Conservation (phyloP, 2,113 vertebrate species). For the Esox niger region DNA sequence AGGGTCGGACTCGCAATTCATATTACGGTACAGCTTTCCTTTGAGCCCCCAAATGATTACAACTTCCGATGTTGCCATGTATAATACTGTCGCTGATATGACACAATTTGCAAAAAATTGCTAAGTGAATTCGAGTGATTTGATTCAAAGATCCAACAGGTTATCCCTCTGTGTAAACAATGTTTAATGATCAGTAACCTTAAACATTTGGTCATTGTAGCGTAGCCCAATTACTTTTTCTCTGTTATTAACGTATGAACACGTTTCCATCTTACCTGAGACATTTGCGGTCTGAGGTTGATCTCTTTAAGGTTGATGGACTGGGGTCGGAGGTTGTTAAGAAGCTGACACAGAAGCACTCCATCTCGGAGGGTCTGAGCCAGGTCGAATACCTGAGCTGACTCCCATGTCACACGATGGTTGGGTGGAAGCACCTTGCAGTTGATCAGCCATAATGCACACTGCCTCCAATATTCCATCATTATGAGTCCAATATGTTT, state of each 20-base stretch:
- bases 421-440: constrained; percentile 92
- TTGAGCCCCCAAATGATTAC: background rate
- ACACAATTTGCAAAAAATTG: background rate
- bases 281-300: constrained; percentile 96
- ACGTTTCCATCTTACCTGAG: constrained; percentile 78
- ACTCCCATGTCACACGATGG: constrained; percentile 94
- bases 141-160: background rate
- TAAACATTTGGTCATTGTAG: background rate
- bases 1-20: background rate
- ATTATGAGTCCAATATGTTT: constrained; percentile 28
- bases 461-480: constrained; percentile 96
- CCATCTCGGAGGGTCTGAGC: constrained; percentile 94
- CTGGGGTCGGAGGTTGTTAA: constrained; percentile 88
- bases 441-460: constrained; percentile 91
- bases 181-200: background rate
- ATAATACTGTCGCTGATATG: background rate
- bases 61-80: constrained; percentile 19
- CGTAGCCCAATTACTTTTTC: background rate
- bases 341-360: constrained; percentile 92
- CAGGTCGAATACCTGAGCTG: constrained; percentile 93
- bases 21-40: constrained; percentile 9
- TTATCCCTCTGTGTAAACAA: background rate
- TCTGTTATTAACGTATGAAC: background rate
- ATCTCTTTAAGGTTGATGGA: constrained; percentile 95
- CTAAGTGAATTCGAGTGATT: background rate